Conservation (phyloP, 2,888 invertebrate species). For the Pyralis farinalis region DNA sequence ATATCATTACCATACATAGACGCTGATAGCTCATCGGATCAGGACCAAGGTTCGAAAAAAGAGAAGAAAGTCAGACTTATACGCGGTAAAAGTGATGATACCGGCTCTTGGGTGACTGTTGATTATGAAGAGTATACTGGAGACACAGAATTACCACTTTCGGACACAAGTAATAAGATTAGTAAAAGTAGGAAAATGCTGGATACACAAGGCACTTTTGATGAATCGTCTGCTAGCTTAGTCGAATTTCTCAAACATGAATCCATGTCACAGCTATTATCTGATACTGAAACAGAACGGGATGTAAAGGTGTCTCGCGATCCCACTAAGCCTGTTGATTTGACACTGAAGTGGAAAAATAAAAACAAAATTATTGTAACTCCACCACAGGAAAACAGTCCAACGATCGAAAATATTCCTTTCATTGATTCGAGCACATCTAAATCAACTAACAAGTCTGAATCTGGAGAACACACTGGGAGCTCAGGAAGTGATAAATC, state of each 20-base stretch:
- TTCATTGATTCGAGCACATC: conserved; percentile 68
- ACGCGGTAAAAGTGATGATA: conserved; percentile 84
- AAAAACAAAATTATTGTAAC: conserved; percentile 82
- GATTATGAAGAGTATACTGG: conserved; percentile 85
- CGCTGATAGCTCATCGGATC: conserved; percentile 76
- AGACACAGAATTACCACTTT: conserved; percentile 78
- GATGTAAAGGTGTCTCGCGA: conserved; percentile 44
- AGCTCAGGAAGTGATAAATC: conserved; percentile 71
- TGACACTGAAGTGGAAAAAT: conserved; percentile 70
- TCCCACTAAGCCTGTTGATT: conserved; percentile 48
- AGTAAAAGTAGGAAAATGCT: conserved; percentile 42
- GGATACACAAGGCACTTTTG: conserved; percentile 82
- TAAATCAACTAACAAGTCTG: conserved; percentile 60
- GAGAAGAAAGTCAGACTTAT: conserved; percentile 41
- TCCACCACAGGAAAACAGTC: conserved; percentile 82
- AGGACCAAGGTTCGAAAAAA: conserved; percentile 56
- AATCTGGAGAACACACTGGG: conserved; percentile 65
- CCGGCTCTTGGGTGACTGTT: conserved; percentile 84
- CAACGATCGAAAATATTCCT: conserved; percentile 76
- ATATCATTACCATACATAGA: conserved; percentile 75
- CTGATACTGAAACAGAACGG: conserved; percentile 68
- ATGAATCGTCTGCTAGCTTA: conserved; percentile 79
- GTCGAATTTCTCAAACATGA: conserved; percentile 72
- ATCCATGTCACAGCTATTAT: conserved; percentile 54
- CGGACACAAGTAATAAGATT: conserved; percentile 66